Percentiles rank a stretch among this genome's conserved stretches.
Evolutionary conservation across 2,888 invertebrate species (phyloP).

Genomic region (Zygogramma bicolorata): DNA sequence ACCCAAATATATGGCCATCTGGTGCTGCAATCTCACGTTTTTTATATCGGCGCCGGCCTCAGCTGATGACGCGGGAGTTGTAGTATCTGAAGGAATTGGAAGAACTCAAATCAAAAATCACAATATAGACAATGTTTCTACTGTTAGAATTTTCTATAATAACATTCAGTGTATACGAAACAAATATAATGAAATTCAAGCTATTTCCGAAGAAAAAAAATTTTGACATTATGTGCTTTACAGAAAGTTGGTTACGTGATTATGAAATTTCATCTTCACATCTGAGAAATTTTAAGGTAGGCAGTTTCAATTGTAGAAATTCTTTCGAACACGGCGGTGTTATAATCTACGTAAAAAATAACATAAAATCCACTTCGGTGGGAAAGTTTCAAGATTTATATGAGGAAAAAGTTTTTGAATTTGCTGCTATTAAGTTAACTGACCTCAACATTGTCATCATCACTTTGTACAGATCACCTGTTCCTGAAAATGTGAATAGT

Average conservation of each 20-base stretch:
- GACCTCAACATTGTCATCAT: neutral
- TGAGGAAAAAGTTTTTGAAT: neutral
- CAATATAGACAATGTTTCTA: neutral
- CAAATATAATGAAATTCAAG: neutral
- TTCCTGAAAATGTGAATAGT: neutral
- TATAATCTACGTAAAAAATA: neutral
- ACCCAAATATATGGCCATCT: neutral
- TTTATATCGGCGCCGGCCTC: conserved; percentile 2
- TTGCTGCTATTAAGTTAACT: conserved; percentile 5
- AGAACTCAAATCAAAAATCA: neutral
- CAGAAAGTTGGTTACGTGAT: conserved; percentile 5
- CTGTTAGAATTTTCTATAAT: neutral
- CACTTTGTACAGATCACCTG: conserved; percentile 5
- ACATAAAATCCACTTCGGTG: neutral
- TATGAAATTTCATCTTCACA: neutral
- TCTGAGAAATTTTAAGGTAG: neutral
- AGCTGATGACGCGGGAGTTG: neutral
- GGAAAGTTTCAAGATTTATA: neutral
- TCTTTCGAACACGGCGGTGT: neutral
- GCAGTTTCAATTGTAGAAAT: neutral
- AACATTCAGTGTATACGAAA: neutral
- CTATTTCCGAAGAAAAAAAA: neutral
- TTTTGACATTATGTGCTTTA: conserved; percentile 9
- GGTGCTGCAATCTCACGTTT: neutral
- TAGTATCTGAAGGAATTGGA: neutral